Conservation (phyloP, 53 echinoderm and acorn worm genomes). For the Holothuria scabra region DNA sequence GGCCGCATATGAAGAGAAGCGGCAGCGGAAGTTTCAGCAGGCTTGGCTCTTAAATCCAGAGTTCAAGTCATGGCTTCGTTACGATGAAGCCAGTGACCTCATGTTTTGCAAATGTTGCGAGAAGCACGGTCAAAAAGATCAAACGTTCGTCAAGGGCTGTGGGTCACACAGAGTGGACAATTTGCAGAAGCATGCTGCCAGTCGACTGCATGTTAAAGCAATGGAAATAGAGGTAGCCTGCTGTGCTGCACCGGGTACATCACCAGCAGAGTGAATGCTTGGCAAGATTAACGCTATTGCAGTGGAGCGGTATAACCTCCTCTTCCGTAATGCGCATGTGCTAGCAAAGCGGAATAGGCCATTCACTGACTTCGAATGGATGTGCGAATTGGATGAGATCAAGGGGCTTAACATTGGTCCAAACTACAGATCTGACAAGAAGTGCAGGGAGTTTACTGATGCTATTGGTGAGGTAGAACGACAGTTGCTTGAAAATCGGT, state of each 20-base stretch:
- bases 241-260: constrained; percentile 34
- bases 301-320: constrained; percentile 27
- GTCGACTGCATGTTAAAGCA: constrained; percentile 45
- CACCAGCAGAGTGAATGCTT: constrained; percentile 48
- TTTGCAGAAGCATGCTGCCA: constrained; percentile 38
- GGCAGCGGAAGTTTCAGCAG: no score
- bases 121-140: no score
- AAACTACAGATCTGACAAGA: constrained; percentile 20
- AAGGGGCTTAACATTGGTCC: constrained; percentile 49
- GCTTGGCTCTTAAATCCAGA: no score
- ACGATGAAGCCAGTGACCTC: no score
- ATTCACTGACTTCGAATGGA: constrained; percentile 48
- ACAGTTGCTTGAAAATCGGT: no score
- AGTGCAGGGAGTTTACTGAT: no score
- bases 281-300: constrained; percentile 24
- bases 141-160: no score
- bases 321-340: constrained; percentile 59
- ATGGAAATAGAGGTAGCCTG: constrained; percentile 40
- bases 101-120: no score
- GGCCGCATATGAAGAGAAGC: no score
- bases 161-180: constrained; percentile 33
- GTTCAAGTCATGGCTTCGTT: no score
- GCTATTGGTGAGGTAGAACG: no score
- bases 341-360: constrained; percentile 48
- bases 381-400: constrained; percentile 19